These are phyloP conservation scores for Epinotia ramella DNA, from an alignment of 2,888 invertebrate species.

Conservation along the genomic window DNA sequence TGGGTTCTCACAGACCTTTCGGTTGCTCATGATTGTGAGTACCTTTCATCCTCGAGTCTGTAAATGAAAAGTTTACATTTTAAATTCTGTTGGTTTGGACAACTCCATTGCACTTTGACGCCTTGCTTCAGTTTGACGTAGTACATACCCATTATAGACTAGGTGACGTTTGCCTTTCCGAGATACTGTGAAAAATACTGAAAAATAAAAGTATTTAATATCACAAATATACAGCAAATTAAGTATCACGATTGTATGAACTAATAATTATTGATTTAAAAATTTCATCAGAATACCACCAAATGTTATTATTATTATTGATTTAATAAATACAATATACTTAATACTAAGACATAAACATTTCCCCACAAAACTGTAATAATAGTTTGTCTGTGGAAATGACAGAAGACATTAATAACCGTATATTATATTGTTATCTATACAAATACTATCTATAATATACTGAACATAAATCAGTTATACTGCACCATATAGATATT, in stretches of 20 bases:
- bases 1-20: neutral
- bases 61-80: constrained; percentile 1
- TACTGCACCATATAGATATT: too few relatives aligned
- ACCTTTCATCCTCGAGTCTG: neutral
- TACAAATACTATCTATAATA: too few relatives aligned
- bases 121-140: neutral
- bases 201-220: neutral
- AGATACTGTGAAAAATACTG: constrained; percentile 24
- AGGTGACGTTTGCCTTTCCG: constrained; percentile 15
- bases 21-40: neutral
- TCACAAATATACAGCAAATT: neutral
- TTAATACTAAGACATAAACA: too few relatives aligned
- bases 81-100: neutral
- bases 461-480: too few relatives aligned
- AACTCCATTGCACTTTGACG: constrained; percentile 4
- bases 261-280: neutral
- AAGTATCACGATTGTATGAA: neutral
- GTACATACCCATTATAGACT: neutral
- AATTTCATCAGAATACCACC: neutral
- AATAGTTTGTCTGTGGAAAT: too few relatives aligned
- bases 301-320: too few relatives aligned
- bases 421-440: too few relatives aligned
- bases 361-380: too few relatives aligned
- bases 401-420: too few relatives aligned
- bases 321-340: too few relatives aligned